Conservation (phyloP, 2,113 vertebrate genomes). For the Hydrochoerus hydrochaeris region DNA sequence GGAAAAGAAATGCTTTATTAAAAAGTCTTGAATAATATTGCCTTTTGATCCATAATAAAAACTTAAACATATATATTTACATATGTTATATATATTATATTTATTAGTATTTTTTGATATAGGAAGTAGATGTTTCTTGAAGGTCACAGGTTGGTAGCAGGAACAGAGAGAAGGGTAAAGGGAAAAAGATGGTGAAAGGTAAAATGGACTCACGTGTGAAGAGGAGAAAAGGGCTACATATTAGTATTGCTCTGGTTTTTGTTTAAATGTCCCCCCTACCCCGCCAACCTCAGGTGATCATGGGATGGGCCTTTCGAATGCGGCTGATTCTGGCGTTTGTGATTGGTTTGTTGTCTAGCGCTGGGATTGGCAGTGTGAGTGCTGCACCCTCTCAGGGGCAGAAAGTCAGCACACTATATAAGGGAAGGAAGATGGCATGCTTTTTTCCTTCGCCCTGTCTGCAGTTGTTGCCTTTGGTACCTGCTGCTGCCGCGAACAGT, state of each 20-base stretch:
- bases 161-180: neutral
- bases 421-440: too few relatives aligned
- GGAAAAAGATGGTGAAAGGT: neutral
- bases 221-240: neutral
- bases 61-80: neutral
- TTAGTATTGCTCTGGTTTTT: neutral
- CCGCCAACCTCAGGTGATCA: too few relatives aligned
- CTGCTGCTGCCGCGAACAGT: too few relatives aligned
- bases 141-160: neutral
- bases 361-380: too few relatives aligned
- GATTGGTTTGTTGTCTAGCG: too few relatives aligned
- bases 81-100: neutral
- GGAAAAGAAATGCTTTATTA: neutral
- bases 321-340: too few relatives aligned
- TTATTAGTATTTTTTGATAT: neutral
- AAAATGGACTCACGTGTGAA: neutral
- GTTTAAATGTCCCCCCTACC: too few relatives aligned
- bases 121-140: neutral
- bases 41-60: neutral
- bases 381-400: too few relatives aligned
- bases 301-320: too few relatives aligned
- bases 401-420: too few relatives aligned
- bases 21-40: constrained; percentile 14
- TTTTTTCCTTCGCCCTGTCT: too few relatives aligned
- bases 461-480: too few relatives aligned